Conservation (phyloP, 1,140 invertebrate genomes). For the Rhopalosiphum padi region DNA sequence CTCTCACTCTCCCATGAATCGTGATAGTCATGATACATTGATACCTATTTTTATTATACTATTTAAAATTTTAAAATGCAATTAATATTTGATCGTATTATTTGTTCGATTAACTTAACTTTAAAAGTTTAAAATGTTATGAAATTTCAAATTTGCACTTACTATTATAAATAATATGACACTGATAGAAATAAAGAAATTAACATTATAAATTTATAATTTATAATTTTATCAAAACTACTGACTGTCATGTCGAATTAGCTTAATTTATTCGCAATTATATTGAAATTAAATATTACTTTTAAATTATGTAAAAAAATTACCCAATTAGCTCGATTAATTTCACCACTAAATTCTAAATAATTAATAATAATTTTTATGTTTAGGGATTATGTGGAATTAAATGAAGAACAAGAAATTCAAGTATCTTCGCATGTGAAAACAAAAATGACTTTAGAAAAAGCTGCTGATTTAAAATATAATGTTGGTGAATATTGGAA, state of each 20-base stretch:
- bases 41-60: too few relatives aligned
- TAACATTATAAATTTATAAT: not conserved
- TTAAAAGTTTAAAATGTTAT: too few relatives aligned
- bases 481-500: constrained; percentile 91
- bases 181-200: not conserved
- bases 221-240: not conserved
- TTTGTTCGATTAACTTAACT: too few relatives aligned
- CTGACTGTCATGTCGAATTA: not conserved
- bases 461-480: constrained; percentile 75
- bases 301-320: not conserved
- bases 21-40: too few relatives aligned
- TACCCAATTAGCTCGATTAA: not conserved
- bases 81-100: too few relatives aligned
- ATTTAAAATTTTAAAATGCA: too few relatives aligned
- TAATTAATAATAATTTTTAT: not conserved
- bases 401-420: constrained; percentile 84
- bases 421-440: constrained; percentile 80
- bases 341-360: not conserved
- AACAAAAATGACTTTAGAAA: constrained; percentile 70
- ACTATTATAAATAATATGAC: not conserved
- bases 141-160: too few relatives aligned
- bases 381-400: constrained; percentile 91
- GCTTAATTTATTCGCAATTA: not conserved
- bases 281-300: constrained; percentile 60
- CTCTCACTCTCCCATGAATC: too few relatives aligned